Base-by-base conservation (phyloP, 2,797 vertebrate species). In the Remorina albescens region DNA sequence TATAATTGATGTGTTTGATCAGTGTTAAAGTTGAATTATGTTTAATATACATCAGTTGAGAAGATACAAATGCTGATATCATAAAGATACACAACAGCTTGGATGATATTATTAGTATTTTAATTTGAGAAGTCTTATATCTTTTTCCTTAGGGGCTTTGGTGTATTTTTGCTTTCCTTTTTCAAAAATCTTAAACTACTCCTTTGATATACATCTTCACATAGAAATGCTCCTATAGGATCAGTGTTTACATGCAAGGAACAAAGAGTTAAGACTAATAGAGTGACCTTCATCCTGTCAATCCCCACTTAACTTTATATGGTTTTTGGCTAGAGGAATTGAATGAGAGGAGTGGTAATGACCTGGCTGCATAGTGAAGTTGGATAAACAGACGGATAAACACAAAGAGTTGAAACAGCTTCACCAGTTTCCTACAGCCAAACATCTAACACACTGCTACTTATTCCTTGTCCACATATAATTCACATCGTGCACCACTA, bases 221-320 rank as follows among this genome's bases (percentile, higher is more conserved):
- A 34, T 44, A 41, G 32, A 7, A 54, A 28, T 46, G n/a, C 2
- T 21, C 23, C 28, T 23, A 30, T n/a, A 2, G 15, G 51, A 62
- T 5, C 19, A 19, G 13, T 55, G n/a, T 66, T 63, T 56, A 66
- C 28, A 60, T 55, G 26, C 53, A 77, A 13, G 32, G 41, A 56
- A 34, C 36, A n/a, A 53, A n/a, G n/a, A n/a, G n/a, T n/a, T n/a
- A n/a, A n/a, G n/a, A 56, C 81, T 68, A 84, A 68, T 59, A 55
- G 34, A 41, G 50, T 58, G 62, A 70, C 62, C 34, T 63, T 72
- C 26, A 70, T 85, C 54, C 69, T 55, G 59, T 23, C 74, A 66
- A 83, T 70, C 36, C 42, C 10, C 26, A 61, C 21, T 39, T 66
- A 23, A 73, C 47, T 60, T 74, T 41, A 81, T 76, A 58, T 62